Evolutionary conservation across 2,113 vertebrate species (phyloP), one percentile per base, ranked within the genome.

Genomic region (Phrynocephalus versicolor): DNA sequence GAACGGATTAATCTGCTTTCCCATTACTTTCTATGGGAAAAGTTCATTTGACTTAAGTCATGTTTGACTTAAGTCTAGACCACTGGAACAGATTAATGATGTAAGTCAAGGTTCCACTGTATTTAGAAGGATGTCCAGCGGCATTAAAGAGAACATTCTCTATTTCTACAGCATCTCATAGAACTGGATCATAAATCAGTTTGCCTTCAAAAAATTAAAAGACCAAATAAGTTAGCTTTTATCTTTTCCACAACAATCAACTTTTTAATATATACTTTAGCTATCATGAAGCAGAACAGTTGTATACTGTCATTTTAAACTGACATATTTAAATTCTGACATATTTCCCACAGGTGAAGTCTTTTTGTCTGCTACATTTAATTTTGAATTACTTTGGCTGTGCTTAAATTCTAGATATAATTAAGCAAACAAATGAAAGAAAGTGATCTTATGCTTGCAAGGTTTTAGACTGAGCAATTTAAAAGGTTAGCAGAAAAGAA

Each of bases 401-500:
- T 0, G 81, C n/a, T 84, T 84, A 82, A 69, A 85, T 62, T 51
- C 58, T 76, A 25, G 55, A 80, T 85, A 69, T 79, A 55, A 89
- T 85, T 69, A 87, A 88, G 86, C 86, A 72, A 45, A 37, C 71
- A 58, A 74, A 62, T 74, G 71, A 64, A 55, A 27, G 75, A 81
- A 91, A 0, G 5, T 86, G 35, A 82, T 39, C 64, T 67, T 81
- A 18, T 70, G 77, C 79, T 90, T 91, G 78, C 35, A 83, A 51
- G 8, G 81, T 15, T 30, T 51, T 79, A 87, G 37, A 8, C 18
- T 88, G 87, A 85, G 33, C 9, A 85, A 27, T 13, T 60, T 27
- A 74, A 64, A 74, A 58, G 58, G 71, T 74, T 86, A 45, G 85
- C 88, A 89, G 83, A 72, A 85, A 30, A 70, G 78, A 89, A 93